Conservation (phyloP, 2,888 invertebrate species). For the Agrochola lychnidis region DNA sequence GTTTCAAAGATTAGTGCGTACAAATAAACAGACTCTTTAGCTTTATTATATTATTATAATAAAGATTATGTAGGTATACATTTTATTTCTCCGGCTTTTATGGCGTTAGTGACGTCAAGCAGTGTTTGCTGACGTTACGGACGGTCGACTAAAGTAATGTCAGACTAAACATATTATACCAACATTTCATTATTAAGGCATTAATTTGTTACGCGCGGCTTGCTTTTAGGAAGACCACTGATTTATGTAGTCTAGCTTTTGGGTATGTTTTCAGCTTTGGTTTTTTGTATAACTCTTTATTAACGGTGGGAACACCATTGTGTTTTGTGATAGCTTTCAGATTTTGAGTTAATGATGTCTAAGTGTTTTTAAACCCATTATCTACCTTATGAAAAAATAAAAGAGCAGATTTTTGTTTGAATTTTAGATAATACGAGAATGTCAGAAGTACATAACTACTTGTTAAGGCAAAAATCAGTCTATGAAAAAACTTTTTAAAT, state of each 20-base stretch:
- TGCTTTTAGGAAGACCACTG: background rate
- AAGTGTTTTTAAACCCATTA: no score
- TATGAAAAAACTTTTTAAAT: no score
- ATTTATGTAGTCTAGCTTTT: background rate
- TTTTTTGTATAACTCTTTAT: background rate
- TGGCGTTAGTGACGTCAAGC: slow-evolving; percentile 30
- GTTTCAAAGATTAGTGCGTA: no score
- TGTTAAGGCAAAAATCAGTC: no score
- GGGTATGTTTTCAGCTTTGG: background rate
- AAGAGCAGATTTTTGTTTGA: no score
- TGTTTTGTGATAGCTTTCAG: background rate
- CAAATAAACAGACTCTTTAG: no score
- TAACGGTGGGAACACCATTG: background rate
- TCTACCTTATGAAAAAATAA: no score
- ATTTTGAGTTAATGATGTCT: background rate
- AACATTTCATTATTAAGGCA: slow-evolving; percentile 36
- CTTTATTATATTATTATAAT: no score
- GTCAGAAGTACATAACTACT: no score
- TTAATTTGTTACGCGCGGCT: slow-evolving; percentile 17
- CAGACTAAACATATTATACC: slow-evolving; percentile 17
- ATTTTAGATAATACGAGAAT: no score
- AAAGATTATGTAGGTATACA: background rate
- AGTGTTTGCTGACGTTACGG: slow-evolving; percentile 23
- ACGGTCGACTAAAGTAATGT: slow-evolving; percentile 19
- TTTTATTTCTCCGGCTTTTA: slow-evolving; percentile 35